Evolutionary conservation across 2,888 invertebrate species (phyloP), one percentile per base, ranked within the genome.

Genomic region (Limnephilus auricula): DNA sequence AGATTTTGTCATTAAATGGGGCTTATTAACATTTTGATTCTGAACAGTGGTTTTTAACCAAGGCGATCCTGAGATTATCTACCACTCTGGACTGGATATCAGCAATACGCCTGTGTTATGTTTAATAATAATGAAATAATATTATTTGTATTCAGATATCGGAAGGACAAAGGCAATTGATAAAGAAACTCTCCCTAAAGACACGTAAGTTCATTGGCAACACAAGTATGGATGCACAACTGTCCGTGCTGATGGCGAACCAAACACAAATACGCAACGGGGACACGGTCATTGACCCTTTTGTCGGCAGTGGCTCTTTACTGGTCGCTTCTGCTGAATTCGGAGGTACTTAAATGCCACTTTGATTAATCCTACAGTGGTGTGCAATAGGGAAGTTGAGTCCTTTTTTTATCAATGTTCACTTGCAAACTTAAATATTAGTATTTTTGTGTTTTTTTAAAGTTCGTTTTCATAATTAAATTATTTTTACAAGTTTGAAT

Each of bases 211-310:
- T 99, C 95, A 99, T 99, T 94, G 99, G 99, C 25, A 99, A 99
- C 95, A 99, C 99, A 0, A 99, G 99, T 93, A 99, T 99, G 99
- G 99, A 99, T 94, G 98, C 99, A 0, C 98, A 98, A 94, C 95
- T 99, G 10, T 98, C 99, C 0, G 95, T 99, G 87, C 95, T 99
- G 90, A 99, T 99, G 99, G 98, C 99, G 0, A 99, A 99, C 95
- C 98, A 99, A 95, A 99, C 98, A 0, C 96, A 97, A 94, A 97
- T 98, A 9, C 95, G 95, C 90, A 94, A 95, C 0, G 97, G 97
- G 0, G 97, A 98, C 94, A 93, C 99, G 0, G 97, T 99, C 78
- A 96, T 98, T 78, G 99, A 99, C 95, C 99, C 99, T 0, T 99
- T 99, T 95, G 99, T 98, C 3, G 99, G 98, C 84, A 97, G 97